Conservation (phyloP, 2,888 invertebrate genomes). For the Synergus umbraculus region DNA sequence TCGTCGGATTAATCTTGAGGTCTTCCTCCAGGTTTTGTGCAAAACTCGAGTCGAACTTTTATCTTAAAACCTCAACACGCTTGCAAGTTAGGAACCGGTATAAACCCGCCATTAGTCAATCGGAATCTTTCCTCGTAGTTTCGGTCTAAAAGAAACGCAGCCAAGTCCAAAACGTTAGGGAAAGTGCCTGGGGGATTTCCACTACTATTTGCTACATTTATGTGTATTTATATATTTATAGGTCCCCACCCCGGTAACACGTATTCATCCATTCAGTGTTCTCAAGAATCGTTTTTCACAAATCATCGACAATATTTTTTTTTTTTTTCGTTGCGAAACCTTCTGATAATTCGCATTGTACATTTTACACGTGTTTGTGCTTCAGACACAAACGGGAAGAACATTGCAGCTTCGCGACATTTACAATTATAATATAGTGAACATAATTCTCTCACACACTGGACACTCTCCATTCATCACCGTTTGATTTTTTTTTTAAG, state of each 20-base stretch:
- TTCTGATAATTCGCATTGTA: constrained; percentile 21
- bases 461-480: constrained; percentile 9
- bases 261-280: constrained; percentile 6
- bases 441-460: constrained; percentile 9
- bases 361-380: constrained; percentile 24
- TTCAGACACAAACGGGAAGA: constrained; percentile 22
- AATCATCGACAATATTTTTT: neutral
- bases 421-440: constrained; percentile 23
- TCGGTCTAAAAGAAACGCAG: constrained; percentile 15
- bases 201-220: constrained; percentile 27
- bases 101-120: constrained; percentile 35
- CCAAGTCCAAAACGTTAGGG: constrained; percentile 20
- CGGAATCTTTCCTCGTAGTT: constrained; percentile 18
- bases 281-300: constrained; percentile 12
- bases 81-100: constrained; percentile 11
- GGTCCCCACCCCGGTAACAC: constrained; percentile 33
- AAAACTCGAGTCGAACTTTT: constrained; percentile 16
- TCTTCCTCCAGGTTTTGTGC: neutral
- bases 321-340: neutral
- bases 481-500: constrained; percentile 29
- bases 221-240: constrained; percentile 25
- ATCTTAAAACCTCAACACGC: constrained; percentile 5
- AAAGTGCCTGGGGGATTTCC: constrained; percentile 32
- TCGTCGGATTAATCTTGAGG: neutral
- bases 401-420: constrained; percentile 28